phyloP scores from a whole-genome alignment of 2,113 vertebrate species.

The Erythrolamprus reginae region DNA sequence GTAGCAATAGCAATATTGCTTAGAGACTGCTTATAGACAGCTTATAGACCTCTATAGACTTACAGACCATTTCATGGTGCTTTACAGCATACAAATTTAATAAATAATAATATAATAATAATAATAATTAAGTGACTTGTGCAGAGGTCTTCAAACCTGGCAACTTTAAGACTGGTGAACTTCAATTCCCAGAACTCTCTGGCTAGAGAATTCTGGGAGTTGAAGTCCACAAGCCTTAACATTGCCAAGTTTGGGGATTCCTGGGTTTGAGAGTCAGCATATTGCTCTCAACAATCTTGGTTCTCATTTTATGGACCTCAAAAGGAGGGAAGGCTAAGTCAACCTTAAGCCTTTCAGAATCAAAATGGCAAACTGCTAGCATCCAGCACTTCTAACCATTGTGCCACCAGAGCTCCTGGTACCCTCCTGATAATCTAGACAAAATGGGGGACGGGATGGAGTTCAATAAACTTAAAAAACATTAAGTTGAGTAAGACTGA shows the following conservation, averaged over 20 bases:
- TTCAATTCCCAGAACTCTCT: no score
- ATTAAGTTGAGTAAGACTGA: not conserved
- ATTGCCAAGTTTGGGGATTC: no score
- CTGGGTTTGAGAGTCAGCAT: not conserved
- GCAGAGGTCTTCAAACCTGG: no score
- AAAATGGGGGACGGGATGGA: not conserved
- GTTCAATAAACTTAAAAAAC: not conserved
- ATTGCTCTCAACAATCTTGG: not conserved
- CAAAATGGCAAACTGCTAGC: not conserved
- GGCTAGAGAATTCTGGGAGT: no score
- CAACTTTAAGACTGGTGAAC: no score
- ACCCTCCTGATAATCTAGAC: not conserved
- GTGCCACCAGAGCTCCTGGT: rapidly evolving
- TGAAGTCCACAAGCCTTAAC: no score
- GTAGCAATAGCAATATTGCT: not conserved
- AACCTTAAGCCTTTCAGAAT: not conserved
- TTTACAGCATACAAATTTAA: no score
- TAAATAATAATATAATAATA: no score
- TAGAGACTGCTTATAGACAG: no score
- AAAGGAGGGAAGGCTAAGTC: not conserved
- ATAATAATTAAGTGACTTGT: not conserved
- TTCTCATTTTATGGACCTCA: not conserved
- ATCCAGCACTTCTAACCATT: not conserved
- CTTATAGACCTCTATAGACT: no score
- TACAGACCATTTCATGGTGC: not conserved